These are phyloP conservation scores for Ctenopoma multispine DNA, from an alignment of 2,797 vertebrate genomes.

Conservation along the genomic window DNA sequence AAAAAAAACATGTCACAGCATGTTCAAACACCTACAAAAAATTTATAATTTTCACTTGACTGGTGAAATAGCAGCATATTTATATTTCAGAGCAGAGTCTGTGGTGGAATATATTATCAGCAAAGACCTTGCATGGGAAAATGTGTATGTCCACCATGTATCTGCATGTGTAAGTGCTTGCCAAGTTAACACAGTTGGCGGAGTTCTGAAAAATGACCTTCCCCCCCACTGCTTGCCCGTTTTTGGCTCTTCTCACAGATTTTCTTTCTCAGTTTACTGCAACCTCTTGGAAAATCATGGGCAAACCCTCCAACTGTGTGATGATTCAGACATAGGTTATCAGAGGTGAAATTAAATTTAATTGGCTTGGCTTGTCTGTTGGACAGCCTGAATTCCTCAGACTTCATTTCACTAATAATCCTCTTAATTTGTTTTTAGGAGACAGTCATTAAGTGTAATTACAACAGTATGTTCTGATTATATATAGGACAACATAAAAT, in stretches of 20 bases:
- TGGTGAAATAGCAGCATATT: not conserved
- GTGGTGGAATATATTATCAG: not conserved
- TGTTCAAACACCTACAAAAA: not conserved
- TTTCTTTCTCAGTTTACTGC: constrained; percentile 45
- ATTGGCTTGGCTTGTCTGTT: constrained; percentile 14
- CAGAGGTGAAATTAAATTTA: constrained; percentile 26
- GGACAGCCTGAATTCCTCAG: constrained; percentile 1
- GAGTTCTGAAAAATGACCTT: constrained; percentile 50
- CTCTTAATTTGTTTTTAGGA: constrained; percentile 33
- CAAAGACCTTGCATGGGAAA: constrained; percentile 9
- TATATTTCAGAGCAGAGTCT: constrained; percentile 2
- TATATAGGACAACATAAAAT: not conserved
- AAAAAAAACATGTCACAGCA: constrained; percentile 3
- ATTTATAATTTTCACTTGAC: not conserved
- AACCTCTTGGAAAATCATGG: constrained; percentile 51
- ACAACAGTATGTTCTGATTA: constrained; percentile 3
- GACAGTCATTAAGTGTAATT: constrained; percentile 33
- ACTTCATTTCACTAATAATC: constrained; percentile 13
- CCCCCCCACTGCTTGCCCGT: constrained; percentile 37
- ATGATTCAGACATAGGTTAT: constrained; percentile 45
- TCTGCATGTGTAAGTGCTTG: constrained; percentile 27
- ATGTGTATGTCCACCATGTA: constrained; percentile 4
- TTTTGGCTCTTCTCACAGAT: constrained; percentile 40
- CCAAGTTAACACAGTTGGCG: constrained; percentile 50
- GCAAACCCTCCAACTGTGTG: constrained; percentile 43